Conservation (phyloP, 30 jellyfish, hydroid and myxozoan species). For the Aurelia aurita complex sp. Pacific region DNA sequence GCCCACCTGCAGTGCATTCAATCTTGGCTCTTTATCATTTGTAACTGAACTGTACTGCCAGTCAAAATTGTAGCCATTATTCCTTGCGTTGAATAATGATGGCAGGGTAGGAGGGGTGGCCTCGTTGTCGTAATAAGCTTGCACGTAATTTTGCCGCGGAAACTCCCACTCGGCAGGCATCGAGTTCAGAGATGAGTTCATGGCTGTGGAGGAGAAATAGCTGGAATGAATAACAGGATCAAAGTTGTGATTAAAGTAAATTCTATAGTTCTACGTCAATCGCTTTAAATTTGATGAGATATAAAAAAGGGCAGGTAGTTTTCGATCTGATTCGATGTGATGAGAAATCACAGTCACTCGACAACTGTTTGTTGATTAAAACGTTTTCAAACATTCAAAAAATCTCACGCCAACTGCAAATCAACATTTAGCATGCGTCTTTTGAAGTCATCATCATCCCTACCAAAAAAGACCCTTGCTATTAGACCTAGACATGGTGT, state of each 20-base stretch:
- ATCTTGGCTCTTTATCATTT: conserved; percentile 8
- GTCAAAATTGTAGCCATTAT: neutral
- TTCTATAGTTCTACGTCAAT: neutral
- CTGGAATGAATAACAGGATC: neutral
- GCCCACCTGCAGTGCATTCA: conserved; percentile 27
- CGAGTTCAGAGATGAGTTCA: conserved; percentile 43
- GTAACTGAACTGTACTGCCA: conserved; percentile 18
- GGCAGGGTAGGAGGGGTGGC: conserved; percentile 3
- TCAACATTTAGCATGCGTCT: neutral
- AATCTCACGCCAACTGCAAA: neutral
- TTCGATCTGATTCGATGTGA: neutral
- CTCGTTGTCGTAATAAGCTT: conserved; percentile 2
- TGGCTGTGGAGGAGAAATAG: conserved; percentile 18
- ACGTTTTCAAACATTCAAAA: too few species aligned
- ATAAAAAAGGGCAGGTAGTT: conserved; percentile 12
- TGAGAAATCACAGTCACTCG: conserved; percentile 30
- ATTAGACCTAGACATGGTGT: too few species aligned
- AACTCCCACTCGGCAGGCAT: conserved; percentile 39
- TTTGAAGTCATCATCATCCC: too few species aligned
- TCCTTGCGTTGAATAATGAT: neutral
- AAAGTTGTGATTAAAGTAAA: too few species aligned
- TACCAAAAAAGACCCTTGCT: too few species aligned
- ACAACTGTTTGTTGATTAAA: neutral
- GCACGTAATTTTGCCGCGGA: neutral
- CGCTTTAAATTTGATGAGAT: neutral